These are phyloP conservation scores for Callipepla squamata DNA, from an alignment of 2,113 vertebrate genomes.

Conservation along the genomic window DNA sequence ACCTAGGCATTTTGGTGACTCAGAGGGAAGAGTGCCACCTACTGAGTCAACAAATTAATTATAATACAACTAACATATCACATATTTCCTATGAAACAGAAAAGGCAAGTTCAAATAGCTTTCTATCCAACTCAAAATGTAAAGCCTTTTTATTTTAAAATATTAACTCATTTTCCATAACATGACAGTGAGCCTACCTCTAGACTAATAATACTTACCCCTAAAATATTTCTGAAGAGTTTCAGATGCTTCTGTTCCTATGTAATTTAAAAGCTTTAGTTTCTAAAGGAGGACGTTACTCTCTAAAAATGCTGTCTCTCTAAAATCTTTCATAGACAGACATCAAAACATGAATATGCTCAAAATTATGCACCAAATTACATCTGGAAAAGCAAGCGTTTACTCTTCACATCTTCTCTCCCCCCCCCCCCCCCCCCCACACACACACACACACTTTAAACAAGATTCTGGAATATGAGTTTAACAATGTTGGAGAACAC, in stretches of 20 bases:
- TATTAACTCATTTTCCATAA: neutral
- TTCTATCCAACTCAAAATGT: neutral
- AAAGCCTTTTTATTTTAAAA: neutral
- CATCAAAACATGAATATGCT: neutral
- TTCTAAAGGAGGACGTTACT: neutral
- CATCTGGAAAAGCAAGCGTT: neutral
- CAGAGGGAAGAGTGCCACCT: conserved; percentile 61
- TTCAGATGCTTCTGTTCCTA: neutral
- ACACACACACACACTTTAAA: too few species aligned
- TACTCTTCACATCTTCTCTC: neutral
- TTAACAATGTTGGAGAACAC: neutral
- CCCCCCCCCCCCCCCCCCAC: neutral
- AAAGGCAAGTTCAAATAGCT: neutral
- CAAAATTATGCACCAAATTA: neutral
- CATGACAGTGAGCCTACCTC: neutral
- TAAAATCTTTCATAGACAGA: neutral
- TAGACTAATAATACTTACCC: neutral
- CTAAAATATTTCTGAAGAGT: neutral
- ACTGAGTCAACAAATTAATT: conserved; percentile 37
- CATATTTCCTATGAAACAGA: neutral
- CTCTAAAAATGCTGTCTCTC: neutral
- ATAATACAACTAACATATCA: neutral
- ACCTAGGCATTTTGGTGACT: neutral
- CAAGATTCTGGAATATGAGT: neutral
- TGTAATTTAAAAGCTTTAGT: neutral